Conservation (phyloP, 2,797 vertebrate species). For the Oophaga sylvatica region DNA sequence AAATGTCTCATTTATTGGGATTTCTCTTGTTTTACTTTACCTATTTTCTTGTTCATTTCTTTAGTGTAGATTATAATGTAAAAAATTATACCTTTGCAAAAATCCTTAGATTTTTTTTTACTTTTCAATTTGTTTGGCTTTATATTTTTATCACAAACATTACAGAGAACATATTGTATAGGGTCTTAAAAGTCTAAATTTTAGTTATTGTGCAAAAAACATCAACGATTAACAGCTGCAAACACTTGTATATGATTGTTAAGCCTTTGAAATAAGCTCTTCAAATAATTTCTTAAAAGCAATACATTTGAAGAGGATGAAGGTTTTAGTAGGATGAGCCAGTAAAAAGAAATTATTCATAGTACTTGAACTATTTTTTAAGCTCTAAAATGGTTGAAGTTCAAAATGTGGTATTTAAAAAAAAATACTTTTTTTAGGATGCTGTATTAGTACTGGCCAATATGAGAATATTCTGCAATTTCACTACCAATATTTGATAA, state of each 20-base stretch:
- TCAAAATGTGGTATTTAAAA: not conserved
- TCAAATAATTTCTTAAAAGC: slow-evolving; percentile 31
- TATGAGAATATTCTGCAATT: not conserved
- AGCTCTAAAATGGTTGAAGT: not conserved
- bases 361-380: not conserved
- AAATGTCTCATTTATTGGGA: not conserved
- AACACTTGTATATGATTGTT: slow-evolving; percentile 34
- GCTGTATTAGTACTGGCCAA: not conserved
- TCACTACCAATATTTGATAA: not conserved
- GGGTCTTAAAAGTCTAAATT: not conserved
- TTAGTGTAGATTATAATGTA: not conserved
- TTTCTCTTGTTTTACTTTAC: not conserved
- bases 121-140: not conserved
- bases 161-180: not conserved
- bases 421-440: not conserved
- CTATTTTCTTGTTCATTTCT: not conserved
- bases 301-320: slow-evolving; percentile 5
- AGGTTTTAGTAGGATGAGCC: slow-evolving; percentile 5
- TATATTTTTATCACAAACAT: not conserved
- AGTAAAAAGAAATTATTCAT: not conserved
- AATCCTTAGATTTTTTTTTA: not conserved
- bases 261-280: slow-evolving; percentile 39
- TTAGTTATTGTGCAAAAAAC: slow-evolving; percentile 5
- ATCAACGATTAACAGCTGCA: slow-evolving; percentile 44
- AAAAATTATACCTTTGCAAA: not conserved